Evolutionary conservation across 2,888 invertebrate species (phyloP).

Genomic region (Scrobipalpa costella): DNA sequence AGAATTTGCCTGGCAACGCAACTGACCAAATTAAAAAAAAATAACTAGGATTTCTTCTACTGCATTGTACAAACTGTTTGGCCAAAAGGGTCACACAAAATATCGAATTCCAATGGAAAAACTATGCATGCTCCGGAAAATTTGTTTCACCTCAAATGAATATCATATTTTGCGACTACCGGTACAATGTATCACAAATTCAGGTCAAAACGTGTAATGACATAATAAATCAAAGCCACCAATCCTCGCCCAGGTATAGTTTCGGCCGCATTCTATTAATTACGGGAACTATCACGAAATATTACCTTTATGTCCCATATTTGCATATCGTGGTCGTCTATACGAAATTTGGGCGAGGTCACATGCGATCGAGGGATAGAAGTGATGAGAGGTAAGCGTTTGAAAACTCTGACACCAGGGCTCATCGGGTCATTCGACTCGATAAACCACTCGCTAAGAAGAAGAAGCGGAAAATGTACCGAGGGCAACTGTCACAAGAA

Average conservation of each 20-base stretch:
- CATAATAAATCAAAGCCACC: constrained; percentile 56
- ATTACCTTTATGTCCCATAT: constrained; percentile 78
- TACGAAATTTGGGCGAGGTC: constrained; percentile 63
- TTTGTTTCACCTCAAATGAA: too few relatives aligned
- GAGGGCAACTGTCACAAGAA: too few relatives aligned
- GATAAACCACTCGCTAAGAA: too few relatives aligned
- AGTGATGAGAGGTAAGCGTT: neutral
- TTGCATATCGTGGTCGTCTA: constrained; percentile 77
- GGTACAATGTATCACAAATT: neutral
- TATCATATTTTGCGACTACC: constrained; percentile 5
- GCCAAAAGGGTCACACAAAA: too few relatives aligned
- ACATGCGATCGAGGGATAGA: constrained; percentile 58
- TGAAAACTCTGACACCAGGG: too few relatives aligned
- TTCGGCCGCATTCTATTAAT: constrained; percentile 78
- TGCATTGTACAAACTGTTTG: too few relatives aligned
- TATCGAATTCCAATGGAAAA: too few relatives aligned
- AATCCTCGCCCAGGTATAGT: constrained; percentile 58
- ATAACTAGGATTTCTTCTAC: too few relatives aligned
- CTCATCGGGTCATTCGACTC: too few relatives aligned
- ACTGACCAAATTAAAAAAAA: too few relatives aligned
- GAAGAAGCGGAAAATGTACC: constrained; percentile 6
- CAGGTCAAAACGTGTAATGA: neutral
- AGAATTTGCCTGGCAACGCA: too few relatives aligned
- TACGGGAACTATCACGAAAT: constrained; percentile 76
- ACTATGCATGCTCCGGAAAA: too few relatives aligned